These are phyloP conservation scores for Miltochrista miniata DNA, from an alignment of 2,888 invertebrate genomes.

Conservation along the genomic window DNA sequence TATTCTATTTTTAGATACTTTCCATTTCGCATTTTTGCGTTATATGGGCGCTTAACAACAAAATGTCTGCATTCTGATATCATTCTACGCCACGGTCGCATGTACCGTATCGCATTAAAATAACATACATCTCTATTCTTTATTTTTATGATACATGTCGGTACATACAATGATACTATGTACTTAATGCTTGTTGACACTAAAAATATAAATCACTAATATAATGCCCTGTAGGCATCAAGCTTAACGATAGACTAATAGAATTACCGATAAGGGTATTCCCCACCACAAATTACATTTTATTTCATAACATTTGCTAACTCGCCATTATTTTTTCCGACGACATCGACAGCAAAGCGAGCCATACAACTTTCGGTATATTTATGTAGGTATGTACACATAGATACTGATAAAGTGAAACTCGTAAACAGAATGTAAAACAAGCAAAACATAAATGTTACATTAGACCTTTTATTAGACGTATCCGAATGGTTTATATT, in stretches of 20 bases:
- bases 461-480: constrained; percentile 14
- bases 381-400: constrained; percentile 5
- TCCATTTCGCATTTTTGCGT: constrained; percentile 21
- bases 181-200: constrained; percentile 19
- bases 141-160: constrained; percentile 30
- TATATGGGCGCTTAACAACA: constrained; percentile 12
- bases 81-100: constrained; percentile 14
- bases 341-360: constrained; percentile 10
- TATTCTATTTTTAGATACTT: constrained; percentile 29
- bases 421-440: constrained; percentile 14
- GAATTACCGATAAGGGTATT: constrained; percentile 22
- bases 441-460: constrained; percentile 7
- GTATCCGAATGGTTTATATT: constrained; percentile 21
- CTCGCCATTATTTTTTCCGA: constrained; percentile 15
- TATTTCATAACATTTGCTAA: constrained; percentile 14
- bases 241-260: constrained; percentile 31
- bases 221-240: no score
- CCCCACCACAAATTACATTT: constrained; percentile 29
- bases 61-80: constrained; percentile 23
- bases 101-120: constrained; percentile 15
- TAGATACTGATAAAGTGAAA: constrained; percentile 26
- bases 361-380: constrained; percentile 10
- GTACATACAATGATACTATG: constrained; percentile 17
- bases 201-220: constrained; percentile 21
- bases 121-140: constrained; percentile 22